phyloP scores from a whole-genome alignment of 2,888 invertebrate genomes.

The Lapara coniferarum region DNA sequence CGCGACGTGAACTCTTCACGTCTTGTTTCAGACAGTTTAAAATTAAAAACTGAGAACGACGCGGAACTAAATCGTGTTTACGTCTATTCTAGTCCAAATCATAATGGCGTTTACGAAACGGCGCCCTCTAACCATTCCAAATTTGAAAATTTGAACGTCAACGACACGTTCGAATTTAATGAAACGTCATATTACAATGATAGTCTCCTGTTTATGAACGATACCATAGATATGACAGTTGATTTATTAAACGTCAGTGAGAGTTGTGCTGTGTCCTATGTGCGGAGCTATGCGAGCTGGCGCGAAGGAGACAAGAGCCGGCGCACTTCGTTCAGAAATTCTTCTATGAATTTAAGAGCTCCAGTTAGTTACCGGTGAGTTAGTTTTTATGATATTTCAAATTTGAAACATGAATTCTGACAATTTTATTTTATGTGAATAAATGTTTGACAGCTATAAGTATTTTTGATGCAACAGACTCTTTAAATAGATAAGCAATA shows the following conservation, averaged over 20 bases:
- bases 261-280: constrained; percentile 60
- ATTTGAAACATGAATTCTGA: constrained; percentile 2
- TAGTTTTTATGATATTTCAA: constrained; percentile 16
- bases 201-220: constrained; percentile 52
- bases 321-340: constrained; percentile 49
- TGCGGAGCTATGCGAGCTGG: constrained; percentile 76
- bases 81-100: constrained; percentile 77
- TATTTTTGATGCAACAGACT: constrained; percentile 4
- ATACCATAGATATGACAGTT: constrained; percentile 58
- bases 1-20: constrained; percentile 51
- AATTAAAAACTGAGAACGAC: constrained; percentile 70
- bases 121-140: constrained; percentile 60
- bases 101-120: constrained; percentile 68
- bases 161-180: constrained; percentile 35
- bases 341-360: constrained; percentile 74
- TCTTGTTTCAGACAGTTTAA: constrained; percentile 45
- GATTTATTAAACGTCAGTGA: constrained; percentile 65
- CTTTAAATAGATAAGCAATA: neutral
- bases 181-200: constrained; percentile 51
- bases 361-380: constrained; percentile 82
- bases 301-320: constrained; percentile 69
- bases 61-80: constrained; percentile 71
- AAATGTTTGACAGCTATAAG: neutral
- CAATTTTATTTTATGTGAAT: neutral
- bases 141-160: constrained; percentile 45